Base-by-base conservation (phyloP, 2,888 invertebrate species). In the Eupeodes latifasciatus region DNA sequence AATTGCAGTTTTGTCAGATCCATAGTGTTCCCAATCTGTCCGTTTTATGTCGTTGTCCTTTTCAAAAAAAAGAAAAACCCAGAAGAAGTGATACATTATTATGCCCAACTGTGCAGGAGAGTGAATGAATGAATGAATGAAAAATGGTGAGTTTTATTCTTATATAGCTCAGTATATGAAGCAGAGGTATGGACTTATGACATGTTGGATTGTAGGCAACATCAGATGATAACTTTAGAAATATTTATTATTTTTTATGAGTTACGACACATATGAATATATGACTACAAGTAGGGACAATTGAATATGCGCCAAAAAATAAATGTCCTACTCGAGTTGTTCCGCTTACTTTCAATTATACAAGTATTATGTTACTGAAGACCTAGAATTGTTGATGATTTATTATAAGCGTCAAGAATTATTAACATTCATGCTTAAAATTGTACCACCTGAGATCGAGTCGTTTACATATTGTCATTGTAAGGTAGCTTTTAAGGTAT, bases 21-120 rank as follows among this genome's bases (percentile, higher is more conserved):
- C 78, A 82, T 75, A 82, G 74, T 86, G 85, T 61, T 74, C 85
- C 72, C 85, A 86, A 86, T 86, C 78, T 82, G 85, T 86, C 82
- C 51, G 51, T 57, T 59, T 51, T 66, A 53, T 67, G 74, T 85
- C 78, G 78, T 82, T 86, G 78, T 86, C 82, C 78, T 79, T 75
- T 71, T 53, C 47, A 47, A 61, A 74, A 27, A 3, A 27, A 27
- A 27, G 3, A 27, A 27, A 27, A 27, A 27, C 2, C 2, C 27
- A 27, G 27, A 27, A 27, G 27, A 27, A 74, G 71, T 61, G 14
- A 74, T 78, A 61, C 79, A 57, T 44, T 61, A 57, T 51, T 40
- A 40, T 40, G 53, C 36, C 44, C 40, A 71, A 14, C 44, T 6
- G 12, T n/a, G n/a, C 4, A 12, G 10, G n/a, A 40, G 61, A 62